Conservation (phyloP, 37 sponge, comb jelly and placozoan genomes). For the Ephydatia muelleri region DNA sequence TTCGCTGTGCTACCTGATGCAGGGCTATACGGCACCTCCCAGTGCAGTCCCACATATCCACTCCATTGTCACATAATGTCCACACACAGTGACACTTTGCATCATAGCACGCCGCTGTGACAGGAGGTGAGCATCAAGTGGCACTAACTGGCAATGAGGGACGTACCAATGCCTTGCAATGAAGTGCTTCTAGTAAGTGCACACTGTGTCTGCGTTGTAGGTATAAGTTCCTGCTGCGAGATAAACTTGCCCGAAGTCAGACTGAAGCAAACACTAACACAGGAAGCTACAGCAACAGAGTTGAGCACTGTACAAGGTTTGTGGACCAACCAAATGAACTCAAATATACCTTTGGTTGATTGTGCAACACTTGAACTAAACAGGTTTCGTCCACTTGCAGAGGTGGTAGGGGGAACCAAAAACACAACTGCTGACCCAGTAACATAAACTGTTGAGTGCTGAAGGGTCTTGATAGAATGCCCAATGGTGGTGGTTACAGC, state of each 20-base stretch:
- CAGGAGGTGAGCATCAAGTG: neutral
- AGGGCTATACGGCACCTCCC: conserved; percentile 45
- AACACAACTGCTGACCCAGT: conserved; percentile 76
- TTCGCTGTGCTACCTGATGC: conserved; percentile 51
- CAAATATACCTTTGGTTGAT: conserved; percentile 16
- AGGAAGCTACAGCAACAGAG: conserved; percentile 25
- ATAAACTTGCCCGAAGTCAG: conserved; percentile 31
- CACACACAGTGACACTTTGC: conserved; percentile 78
- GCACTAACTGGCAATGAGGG: neutral
- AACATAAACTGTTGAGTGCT: conserved; percentile 59
- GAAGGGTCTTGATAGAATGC: conserved; percentile 47
- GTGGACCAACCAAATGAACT: neutral
- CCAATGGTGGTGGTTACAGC: conserved; percentile 68
- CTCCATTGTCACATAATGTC: conserved; percentile 79
- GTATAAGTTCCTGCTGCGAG: conserved; percentile 49
- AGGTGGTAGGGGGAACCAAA: conserved; percentile 37
- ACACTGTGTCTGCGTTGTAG: conserved; percentile 52
- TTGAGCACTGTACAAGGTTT: neutral
- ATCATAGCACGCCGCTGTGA: conserved; percentile 83
- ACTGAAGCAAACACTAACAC: conserved; percentile 52
- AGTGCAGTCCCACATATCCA: conserved; percentile 83
- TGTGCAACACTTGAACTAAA: conserved; percentile 32
- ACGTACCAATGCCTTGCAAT: conserved; percentile 46
- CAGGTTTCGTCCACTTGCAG: conserved; percentile 48
- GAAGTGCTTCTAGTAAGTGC: conserved; percentile 57